phyloP scores from a whole-genome alignment of 92 coral and sea anemone genomes.

The Zoanthus sansibaricus region DNA sequence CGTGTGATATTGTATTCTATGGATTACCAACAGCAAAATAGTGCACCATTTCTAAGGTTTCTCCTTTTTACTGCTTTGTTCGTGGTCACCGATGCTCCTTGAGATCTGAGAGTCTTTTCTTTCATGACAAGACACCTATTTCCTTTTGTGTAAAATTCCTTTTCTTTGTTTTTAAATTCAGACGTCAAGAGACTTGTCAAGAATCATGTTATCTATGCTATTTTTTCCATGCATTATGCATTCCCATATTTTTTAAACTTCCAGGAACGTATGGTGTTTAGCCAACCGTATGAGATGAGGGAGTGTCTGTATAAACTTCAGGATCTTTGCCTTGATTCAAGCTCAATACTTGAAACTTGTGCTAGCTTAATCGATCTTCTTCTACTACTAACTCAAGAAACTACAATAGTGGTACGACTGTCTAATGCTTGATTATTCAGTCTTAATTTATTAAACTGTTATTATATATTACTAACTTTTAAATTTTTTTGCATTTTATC shows the following conservation, averaged over 20 bases:
- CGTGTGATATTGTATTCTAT: neutral
- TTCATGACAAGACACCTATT: neutral
- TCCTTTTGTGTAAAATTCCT: neutral
- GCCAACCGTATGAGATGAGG: constrained; percentile 36
- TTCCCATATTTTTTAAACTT: constrained; percentile 20
- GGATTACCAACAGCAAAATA: neutral
- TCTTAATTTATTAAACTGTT: neutral
- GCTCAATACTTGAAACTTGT: constrained; percentile 67
- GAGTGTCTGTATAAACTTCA: constrained; percentile 73
- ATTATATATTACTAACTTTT: neutral
- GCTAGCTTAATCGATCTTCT: constrained; percentile 68
- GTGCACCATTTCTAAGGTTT: neutral
- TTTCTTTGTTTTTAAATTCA: neutral
- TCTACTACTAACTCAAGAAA: constrained; percentile 61
- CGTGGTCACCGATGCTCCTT: no score
- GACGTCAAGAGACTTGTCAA: no score
- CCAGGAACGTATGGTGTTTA: constrained; percentile 26
- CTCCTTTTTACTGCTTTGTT: no score
- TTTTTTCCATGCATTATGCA: neutral
- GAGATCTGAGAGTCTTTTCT: neutral
- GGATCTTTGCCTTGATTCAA: constrained; percentile 67
- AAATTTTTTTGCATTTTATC: neutral
- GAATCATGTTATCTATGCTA: neutral
- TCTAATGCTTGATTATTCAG: constrained; percentile 3
- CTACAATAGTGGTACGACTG: constrained; percentile 61